phyloP scores from a whole-genome alignment of 2,113 vertebrate species.

The Mesoclemmys tuberculata region DNA sequence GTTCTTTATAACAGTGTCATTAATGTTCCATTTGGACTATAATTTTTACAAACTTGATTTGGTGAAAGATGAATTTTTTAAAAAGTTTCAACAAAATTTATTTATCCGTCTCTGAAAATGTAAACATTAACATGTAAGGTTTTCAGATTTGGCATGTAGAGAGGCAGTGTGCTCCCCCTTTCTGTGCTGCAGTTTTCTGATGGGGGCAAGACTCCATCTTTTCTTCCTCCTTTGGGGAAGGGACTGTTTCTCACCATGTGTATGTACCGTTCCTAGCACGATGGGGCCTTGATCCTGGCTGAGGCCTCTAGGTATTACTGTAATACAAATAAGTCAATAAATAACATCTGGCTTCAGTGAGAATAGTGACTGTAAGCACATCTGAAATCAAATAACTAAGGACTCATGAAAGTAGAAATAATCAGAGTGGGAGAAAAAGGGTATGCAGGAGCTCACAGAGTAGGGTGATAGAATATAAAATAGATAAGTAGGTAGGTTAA shows the following conservation, averaged over 20 bases:
- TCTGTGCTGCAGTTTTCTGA: not conserved
- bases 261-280: rapidly evolving
- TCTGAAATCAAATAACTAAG: not conserved
- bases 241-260: not conserved
- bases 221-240: not conserved
- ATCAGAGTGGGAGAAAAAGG: not conserved
- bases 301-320: not conserved
- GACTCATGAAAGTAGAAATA: not conserved
- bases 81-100: not conserved
- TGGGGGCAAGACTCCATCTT: not conserved
- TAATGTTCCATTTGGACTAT: rapidly evolving
- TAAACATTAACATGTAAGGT: not conserved
- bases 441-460: not conserved
- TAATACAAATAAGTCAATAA: not conserved
- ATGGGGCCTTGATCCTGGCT: not conserved
- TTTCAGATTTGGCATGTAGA: not conserved
- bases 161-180: not conserved
- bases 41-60: not conserved
- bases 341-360: not conserved
- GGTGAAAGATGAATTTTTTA: not conserved
- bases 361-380: not conserved
- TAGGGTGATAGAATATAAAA: not conserved
- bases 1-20: not conserved
- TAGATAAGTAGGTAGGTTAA: not conserved
- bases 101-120: not conserved